Percentiles rank a stretch among this genome's conserved stretches.
Evolutionary conservation across 2,113 vertebrate genomes (phyloP).

Genomic region (Albula goreensis): DNA sequence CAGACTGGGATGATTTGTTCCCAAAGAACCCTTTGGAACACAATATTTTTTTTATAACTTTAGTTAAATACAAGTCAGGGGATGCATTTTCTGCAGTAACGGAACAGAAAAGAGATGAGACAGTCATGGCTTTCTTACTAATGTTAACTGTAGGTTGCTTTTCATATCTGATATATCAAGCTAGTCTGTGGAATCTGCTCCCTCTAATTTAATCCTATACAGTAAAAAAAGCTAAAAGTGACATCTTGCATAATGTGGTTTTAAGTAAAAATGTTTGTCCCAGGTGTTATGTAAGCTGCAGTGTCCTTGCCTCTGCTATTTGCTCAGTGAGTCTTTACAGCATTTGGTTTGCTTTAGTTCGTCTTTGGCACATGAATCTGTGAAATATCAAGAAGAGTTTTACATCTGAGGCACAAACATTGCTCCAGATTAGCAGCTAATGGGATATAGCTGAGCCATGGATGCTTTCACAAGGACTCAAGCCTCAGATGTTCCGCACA

Average conservation of each 20-base stretch:
- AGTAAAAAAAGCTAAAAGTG: background rate
- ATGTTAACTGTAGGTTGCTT: background rate
- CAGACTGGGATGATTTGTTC: background rate
- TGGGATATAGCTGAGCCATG: background rate
- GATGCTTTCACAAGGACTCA: background rate
- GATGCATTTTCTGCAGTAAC: background rate
- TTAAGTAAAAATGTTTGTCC: background rate
- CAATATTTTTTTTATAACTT: background rate
- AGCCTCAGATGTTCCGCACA: background rate
- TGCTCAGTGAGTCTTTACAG: background rate
- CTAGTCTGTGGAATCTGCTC: background rate
- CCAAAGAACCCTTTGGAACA: background rate
- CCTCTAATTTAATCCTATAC: background rate
- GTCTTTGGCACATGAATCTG: background rate
- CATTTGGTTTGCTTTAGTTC: background rate
- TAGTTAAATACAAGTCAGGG: background rate
- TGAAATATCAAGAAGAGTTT: background rate
- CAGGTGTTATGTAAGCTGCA: background rate
- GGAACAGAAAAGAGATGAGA: background rate
- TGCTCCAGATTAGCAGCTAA: background rate
- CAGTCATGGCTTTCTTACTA: background rate
- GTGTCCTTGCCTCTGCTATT: background rate
- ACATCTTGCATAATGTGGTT: background rate
- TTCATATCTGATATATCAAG: background rate
- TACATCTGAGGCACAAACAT: slow-evolving; percentile 4